phyloP scores from a whole-genome alignment of 2,113 vertebrate genomes.

The Ageneiosus marmoratus region DNA sequence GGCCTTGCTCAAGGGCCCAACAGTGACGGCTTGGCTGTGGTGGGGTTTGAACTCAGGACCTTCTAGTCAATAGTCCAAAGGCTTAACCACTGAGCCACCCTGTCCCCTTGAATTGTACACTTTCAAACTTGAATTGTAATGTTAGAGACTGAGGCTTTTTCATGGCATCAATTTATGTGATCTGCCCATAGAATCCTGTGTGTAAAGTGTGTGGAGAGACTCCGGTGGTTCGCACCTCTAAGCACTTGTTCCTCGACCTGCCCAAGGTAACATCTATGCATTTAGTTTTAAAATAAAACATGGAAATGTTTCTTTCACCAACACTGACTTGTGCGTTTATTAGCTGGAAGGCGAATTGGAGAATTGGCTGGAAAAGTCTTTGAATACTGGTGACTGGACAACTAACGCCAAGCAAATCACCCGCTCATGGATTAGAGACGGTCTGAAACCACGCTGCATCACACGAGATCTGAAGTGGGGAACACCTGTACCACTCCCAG shows the following conservation, averaged over 20 bases:
- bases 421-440: slow-evolving; percentile 91
- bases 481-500: slow-evolving; percentile 90
- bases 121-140: not conserved
- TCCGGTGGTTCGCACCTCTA: slow-evolving; percentile 82
- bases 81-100: too few relatives aligned
- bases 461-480: slow-evolving; percentile 93
- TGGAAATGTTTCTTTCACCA: not conserved
- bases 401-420: slow-evolving; percentile 89
- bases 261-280: slow-evolving; percentile 76
- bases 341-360: slow-evolving; percentile 84
- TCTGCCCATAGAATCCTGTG: slow-evolving; percentile 78
- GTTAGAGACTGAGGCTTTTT: not conserved
- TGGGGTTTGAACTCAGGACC: too few relatives aligned
- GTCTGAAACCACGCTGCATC: slow-evolving; percentile 93
- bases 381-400: slow-evolving; percentile 86
- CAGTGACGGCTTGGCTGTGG: too few relatives aligned
- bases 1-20: too few relatives aligned
- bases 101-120: too few relatives aligned
- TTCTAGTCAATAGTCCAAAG: too few relatives aligned
- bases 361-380: slow-evolving; percentile 81
- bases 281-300: not conserved
- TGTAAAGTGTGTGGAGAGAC: slow-evolving; percentile 86
- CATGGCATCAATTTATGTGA: too few relatives aligned
- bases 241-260: slow-evolving; percentile 91
- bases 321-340: not conserved